Conservation (phyloP, 2,888 invertebrate genomes). For the Chironomus tentans region DNA sequence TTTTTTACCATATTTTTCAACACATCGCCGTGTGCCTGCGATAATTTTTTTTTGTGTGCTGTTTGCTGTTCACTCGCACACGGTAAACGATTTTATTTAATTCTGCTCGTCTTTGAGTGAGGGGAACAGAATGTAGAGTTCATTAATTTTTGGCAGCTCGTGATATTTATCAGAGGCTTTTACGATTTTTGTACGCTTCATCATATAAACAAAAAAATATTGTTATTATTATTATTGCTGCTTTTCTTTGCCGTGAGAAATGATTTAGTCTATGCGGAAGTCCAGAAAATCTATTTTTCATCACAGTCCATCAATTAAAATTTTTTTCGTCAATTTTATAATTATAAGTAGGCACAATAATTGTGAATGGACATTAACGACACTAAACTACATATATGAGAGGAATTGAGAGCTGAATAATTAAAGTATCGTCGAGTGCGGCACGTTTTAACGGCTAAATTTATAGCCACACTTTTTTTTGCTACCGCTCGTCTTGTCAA, state of each 20-base stretch:
- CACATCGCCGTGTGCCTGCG: conserved; percentile 24
- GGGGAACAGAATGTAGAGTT: neutral
- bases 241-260: neutral
- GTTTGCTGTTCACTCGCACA: neutral
- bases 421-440: neutral
- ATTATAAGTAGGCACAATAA: too few species aligned
- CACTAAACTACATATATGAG: neutral
- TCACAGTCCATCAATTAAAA: neutral
- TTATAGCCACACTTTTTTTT: too few species aligned
- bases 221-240: too few species aligned
- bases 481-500: neutral
- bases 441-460: neutral
- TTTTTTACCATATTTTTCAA: conserved; percentile 19
- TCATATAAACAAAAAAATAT: neutral
- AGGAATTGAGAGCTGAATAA: neutral
- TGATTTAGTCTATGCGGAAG: neutral
- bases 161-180: conserved; percentile 19
- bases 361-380: neutral
- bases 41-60: conserved; percentile 9
- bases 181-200: too few species aligned
- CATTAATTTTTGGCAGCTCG: conserved; percentile 25
- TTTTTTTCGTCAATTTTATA: too few species aligned
- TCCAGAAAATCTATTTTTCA: neutral
- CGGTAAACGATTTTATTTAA: neutral
- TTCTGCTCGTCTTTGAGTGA: neutral